These are phyloP conservation scores for Diplodus sargus DNA, from an alignment of 2,797 vertebrate genomes.

Conservation along the genomic window DNA sequence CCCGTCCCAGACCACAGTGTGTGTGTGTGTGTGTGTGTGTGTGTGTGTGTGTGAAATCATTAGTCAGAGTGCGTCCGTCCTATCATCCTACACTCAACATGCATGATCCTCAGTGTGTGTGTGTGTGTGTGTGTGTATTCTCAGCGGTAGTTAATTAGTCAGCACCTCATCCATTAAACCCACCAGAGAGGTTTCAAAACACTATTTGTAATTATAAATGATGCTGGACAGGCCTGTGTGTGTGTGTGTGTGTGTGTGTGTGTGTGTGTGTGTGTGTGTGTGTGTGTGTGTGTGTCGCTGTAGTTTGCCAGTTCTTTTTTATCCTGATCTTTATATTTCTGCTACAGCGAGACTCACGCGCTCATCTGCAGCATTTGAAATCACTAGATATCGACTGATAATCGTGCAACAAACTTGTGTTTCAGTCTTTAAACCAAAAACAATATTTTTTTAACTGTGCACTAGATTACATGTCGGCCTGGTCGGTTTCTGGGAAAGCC, in stretches of 20 bases:
- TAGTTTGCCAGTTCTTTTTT: background rate
- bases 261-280: background rate
- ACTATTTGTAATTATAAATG: conserved; percentile 27
- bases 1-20: conserved; percentile 21
- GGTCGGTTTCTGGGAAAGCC: no score
- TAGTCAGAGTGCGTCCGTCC: conserved; percentile 1
- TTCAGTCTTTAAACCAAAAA: no score
- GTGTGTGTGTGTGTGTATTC: conserved; percentile 11
- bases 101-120: background rate
- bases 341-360: no score
- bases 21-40: conserved; percentile 6
- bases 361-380: background rate
- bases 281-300: no score
- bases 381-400: no score
- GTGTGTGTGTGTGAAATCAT: conserved; percentile 7
- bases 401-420: no score
- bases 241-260: conserved; percentile 15
- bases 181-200: conserved; percentile 5
- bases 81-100: conserved; percentile 10
- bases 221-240: conserved; percentile 10
- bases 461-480: no score
- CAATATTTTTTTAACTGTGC: no score
- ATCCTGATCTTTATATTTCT: no score
- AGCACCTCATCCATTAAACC: conserved; percentile 34
- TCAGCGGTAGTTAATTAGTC: conserved; percentile 29